Percentiles rank a stretch among this genome's conserved stretches.
These are phyloP conservation scores for Pilophorus perplexus DNA, from an alignment of 2,888 invertebrate genomes.

Conservation along the genomic window DNA sequence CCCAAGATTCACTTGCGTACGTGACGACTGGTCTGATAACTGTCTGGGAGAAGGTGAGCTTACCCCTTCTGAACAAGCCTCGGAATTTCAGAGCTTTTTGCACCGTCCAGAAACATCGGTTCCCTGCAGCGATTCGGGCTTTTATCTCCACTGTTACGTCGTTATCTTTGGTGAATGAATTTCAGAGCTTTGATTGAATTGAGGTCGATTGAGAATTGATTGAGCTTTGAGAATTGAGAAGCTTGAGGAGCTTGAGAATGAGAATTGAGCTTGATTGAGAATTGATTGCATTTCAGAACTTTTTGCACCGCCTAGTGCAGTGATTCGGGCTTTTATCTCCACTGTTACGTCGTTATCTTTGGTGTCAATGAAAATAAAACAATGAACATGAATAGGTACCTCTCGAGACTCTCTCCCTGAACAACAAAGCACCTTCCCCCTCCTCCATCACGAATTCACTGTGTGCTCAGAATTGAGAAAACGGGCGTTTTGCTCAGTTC, in stretches of 20 bases:
- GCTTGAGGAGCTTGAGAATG: too few species aligned
- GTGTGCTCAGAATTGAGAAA: too few species aligned
- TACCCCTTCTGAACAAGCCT: not conserved
- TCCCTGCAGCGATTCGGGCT: not conserved
- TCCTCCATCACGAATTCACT: too few species aligned
- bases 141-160: constrained; percentile 3
- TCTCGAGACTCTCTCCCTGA: too few species aligned
- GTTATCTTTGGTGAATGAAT: not conserved
- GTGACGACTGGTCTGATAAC: constrained; percentile 23
- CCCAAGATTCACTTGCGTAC: constrained; percentile 19
- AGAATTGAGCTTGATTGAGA: too few species aligned
- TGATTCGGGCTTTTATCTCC: not conserved
- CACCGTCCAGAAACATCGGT: not conserved
- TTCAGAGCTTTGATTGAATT: too few species aligned
- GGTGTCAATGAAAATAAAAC: too few species aligned
- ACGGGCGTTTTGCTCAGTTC: too few species aligned
- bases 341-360: not conserved
- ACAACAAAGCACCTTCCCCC: too few species aligned
- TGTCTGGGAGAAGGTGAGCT: not conserved
- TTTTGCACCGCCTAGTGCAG: constrained; percentile 1
- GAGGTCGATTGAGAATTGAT: too few species aligned
- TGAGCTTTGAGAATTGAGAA: too few species aligned
- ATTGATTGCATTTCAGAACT: not conserved
- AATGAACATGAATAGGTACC: too few species aligned
- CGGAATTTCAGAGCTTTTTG: constrained; percentile 4